Base-by-base conservation (phyloP, 2,797 vertebrate species). In the Leucoraja ocellata region DNA sequence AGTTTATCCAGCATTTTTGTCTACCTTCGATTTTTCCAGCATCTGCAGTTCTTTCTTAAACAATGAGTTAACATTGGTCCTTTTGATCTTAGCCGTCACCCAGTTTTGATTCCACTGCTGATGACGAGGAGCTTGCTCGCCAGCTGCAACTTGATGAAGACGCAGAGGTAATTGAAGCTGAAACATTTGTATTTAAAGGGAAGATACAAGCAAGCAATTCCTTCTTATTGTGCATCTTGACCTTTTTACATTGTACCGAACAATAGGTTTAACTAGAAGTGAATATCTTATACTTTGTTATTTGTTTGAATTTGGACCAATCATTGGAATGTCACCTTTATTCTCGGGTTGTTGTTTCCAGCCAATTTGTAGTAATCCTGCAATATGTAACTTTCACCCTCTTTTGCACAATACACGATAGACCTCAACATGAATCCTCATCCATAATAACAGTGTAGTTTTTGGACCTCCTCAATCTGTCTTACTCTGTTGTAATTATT, bases 71-170 rank as follows among this genome's bases (percentile, higher is more conserved):
- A 76, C 28, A 58, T 58, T 83, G 46, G 28, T 78, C 39, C 93
- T 18, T 93, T 94, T 94, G 93, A 93, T 95, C 81, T 18, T 0
- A 98, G 98, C 95, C 96, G 54, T 95, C 96, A 79, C 96, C 96
- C 94, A 97, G 96, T 94, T 76, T 93, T 0, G 97, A 97, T 92
- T 96, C 95, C 92, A 96, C 95, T 0, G 73, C 95, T 54, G 97
- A 96, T 93, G 98, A 99, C 94, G 98, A 98, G 94, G 97, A 97
- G 93, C 96, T 99, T 5, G 97, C 98, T 94, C 97, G 95, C 94
- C 97, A 98, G 94, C 95, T 99, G 93, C 98, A 99, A 94, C 96
- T 98, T 95, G 97, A 98, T 14, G 98, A 99, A 94, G 98, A 99
- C 93, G 95, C 96, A 83, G 97, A 98, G 97, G 98, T 99, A 96